Conservation (phyloP, 1,140 invertebrate genomes). For the Lepidurus packardi region DNA sequence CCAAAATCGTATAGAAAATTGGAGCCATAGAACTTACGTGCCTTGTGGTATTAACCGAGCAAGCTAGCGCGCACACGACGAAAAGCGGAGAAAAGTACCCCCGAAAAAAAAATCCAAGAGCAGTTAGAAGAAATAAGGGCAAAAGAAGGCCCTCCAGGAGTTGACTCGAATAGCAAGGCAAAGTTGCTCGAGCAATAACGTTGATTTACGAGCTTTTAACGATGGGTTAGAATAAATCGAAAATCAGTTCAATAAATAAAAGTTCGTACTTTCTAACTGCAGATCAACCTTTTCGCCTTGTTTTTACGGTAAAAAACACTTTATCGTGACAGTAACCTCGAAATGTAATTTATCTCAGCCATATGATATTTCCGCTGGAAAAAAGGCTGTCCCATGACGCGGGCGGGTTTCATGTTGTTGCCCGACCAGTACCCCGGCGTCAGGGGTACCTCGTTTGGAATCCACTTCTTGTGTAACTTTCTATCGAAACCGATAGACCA, state of each 20-base stretch:
- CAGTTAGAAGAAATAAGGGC: not conserved
- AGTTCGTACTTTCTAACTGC: not conserved
- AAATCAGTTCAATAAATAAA: not conserved
- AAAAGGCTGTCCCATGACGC: too few species aligned
- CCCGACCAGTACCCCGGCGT: too few species aligned
- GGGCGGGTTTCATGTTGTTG: too few species aligned
- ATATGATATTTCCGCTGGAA: too few species aligned
- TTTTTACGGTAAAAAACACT: too few species aligned
- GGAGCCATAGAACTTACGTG: constrained; percentile 9
- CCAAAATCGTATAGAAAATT: not conserved
- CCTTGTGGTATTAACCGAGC: not conserved
- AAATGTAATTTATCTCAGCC: too few species aligned
- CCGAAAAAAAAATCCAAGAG: not conserved
- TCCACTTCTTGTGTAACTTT: too few species aligned
- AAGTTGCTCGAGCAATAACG: not conserved
- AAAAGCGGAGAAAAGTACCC: not conserved
- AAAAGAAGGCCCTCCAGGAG: not conserved
- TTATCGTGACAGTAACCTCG: too few species aligned
- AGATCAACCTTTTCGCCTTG: too few species aligned
- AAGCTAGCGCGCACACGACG: not conserved
- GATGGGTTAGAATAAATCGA: not conserved
- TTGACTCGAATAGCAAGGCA: not conserved
- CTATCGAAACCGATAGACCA: too few species aligned
- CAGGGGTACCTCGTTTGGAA: too few species aligned
- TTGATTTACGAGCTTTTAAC: constrained; percentile 7